A percentile compares a stretch with the other conserved stretches of the same genome.
These are phyloP conservation scores for Petromus typicus DNA, from an alignment of 2,113 vertebrate genomes.

Conservation along the genomic window DNA sequence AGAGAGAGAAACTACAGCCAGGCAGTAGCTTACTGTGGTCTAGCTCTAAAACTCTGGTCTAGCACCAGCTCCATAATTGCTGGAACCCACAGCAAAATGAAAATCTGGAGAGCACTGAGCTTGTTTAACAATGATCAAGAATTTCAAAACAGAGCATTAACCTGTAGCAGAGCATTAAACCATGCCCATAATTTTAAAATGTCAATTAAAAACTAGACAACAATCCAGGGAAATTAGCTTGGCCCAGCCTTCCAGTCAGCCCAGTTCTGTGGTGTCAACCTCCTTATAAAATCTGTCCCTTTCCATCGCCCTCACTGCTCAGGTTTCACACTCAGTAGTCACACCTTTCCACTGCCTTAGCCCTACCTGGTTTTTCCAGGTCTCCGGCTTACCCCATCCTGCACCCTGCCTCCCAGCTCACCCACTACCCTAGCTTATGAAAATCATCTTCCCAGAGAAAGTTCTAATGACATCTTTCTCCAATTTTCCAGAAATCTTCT, in stretches of 20 bases:
- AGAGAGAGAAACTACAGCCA: not conserved
- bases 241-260: not conserved
- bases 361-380: not conserved
- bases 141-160: constrained; percentile 19
- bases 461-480: not conserved
- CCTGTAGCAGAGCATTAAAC: not conserved
- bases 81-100: not conserved
- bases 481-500: not conserved
- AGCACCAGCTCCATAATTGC: not conserved
- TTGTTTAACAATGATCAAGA: not conserved
- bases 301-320: not conserved
- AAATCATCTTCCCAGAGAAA: constrained; percentile 3
- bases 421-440: not conserved
- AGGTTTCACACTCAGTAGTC: not conserved
- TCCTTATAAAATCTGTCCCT: not conserved
- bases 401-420: not conserved
- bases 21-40: too few species aligned
- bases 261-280: not conserved
- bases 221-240: not conserved
- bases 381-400: not conserved
- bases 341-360: not conserved
- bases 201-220: not conserved
- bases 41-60: too few species aligned
- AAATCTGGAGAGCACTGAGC: not conserved
- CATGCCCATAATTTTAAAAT: not conserved